A percentile compares a stretch with the other conserved stretches of the same genome.
Evolutionary conservation across 2,888 invertebrate genomes (phyloP).

Genomic region (Cataglyphis rosenhaueri): DNA sequence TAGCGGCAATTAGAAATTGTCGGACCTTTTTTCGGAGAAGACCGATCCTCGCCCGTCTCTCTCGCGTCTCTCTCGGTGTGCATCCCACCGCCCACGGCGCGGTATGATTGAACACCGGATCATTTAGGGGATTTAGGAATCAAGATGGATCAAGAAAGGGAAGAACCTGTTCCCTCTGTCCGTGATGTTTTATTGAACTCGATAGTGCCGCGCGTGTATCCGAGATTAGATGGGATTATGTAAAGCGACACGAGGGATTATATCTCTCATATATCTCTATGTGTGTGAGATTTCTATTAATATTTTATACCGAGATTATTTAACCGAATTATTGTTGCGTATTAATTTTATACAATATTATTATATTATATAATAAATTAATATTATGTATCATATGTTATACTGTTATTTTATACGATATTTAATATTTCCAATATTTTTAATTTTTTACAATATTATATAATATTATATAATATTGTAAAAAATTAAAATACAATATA

Average conservation of each 20-base stretch:
- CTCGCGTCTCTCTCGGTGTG: slow-evolving; percentile 30
- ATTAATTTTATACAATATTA: neutral
- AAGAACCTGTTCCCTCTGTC: slow-evolving; percentile 31
- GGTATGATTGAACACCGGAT: slow-evolving; percentile 47
- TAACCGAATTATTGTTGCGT: neutral
- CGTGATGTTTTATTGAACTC: slow-evolving; percentile 42
- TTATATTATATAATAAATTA: neutral
- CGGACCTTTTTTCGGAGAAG: slow-evolving; percentile 63
- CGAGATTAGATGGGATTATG: slow-evolving; percentile 45
- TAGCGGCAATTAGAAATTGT: slow-evolving; percentile 77
- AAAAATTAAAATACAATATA: no score
- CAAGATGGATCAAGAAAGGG: slow-evolving; percentile 26
- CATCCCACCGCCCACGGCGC: slow-evolving; percentile 63
- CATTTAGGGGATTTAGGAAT: slow-evolving; percentile 57
- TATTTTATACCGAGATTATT: slow-evolving; percentile 13
- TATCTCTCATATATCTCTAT: neutral
- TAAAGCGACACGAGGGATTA: slow-evolving; percentile 4
- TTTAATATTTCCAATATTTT: neutral
- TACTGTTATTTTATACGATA: neutral
- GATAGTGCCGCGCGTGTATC: slow-evolving; percentile 19
- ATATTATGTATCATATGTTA: no score
- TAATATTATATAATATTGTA: neutral
- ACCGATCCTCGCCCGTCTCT: neutral
- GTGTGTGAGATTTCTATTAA: neutral
- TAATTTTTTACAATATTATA: no score